phyloP scores from a whole-genome alignment of 2,797 vertebrate genomes.

The Aratinga solstitialis region DNA sequence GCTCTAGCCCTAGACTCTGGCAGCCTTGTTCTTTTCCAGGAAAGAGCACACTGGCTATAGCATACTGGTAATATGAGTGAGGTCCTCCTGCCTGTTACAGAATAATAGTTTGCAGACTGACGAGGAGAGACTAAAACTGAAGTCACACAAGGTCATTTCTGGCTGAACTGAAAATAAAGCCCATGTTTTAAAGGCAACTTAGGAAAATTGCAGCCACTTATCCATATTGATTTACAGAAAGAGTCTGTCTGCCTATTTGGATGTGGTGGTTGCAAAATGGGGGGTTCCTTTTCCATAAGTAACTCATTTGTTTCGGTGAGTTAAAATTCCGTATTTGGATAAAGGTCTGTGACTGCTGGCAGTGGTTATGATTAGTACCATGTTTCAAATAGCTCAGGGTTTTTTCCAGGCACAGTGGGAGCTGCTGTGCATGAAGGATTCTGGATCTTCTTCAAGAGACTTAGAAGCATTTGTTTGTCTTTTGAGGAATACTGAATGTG shows the following conservation, averaged over 20 bases:
- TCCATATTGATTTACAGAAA: slow-evolving; percentile 15
- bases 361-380: not conserved
- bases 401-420: not conserved
- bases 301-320: slow-evolving; percentile 27
- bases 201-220: slow-evolving; percentile 42
- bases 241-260: not conserved
- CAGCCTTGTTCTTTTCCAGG: not conserved
- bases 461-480: not conserved
- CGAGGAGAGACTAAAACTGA: not conserved
- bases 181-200: not conserved
- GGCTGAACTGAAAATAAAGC: slow-evolving; percentile 18
- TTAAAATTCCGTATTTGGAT: not conserved
- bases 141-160: slow-evolving; percentile 50
- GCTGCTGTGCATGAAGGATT: not conserved
- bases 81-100: not conserved
- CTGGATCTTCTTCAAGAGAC: not conserved
- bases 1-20: not conserved
- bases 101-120: not conserved
- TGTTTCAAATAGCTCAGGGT: not conserved
- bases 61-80: not conserved
- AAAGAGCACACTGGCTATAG: not conserved
- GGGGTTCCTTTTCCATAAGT: not conserved
- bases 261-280: not conserved
- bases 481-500: not conserved
- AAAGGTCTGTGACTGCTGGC: not conserved